Evolutionary conservation across 2,113 vertebrate species (phyloP), one percentile per base, ranked within the genome.

Genomic region (Girardinichthys multiradiatus): DNA sequence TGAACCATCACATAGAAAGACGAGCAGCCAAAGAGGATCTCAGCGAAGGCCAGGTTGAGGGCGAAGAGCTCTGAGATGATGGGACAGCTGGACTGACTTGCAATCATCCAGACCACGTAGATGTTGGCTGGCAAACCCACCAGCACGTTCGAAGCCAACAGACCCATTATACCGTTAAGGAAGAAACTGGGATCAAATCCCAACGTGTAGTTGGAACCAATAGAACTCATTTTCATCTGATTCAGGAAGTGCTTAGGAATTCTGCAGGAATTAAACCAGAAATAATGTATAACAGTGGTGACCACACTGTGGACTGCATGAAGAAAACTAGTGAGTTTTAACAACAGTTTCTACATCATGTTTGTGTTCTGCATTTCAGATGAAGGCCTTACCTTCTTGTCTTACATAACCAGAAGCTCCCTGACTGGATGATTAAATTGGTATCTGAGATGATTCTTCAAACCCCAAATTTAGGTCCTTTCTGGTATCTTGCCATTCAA

Each of bases 21-120:
- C 2, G 60, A 72, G 70, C 42, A 72, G 30, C 42, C 19, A n/a
- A 54, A 51, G 24, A 72, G 30, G 59, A 72, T 51, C 60, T 72
- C 60, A 2, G 70, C 11, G 4, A 57, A 5, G n/a, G 45, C 70
- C 60, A 64, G 45, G 6, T 64, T 72, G 13, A 72, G 57, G n/a
- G 70, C 59, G 15, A 72, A 72, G 60, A 64, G 14, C 70, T 72
- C 70, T 1, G 60, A 63, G n/a, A 21, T 60, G 59, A 24, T 6
- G 4, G 60, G 9, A 2, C 60, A 17, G 4, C 15, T 19, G 0
- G n/a, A 19, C 11, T 15, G 27, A 1, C 35, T 45, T n/a, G 26
- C 29, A 1, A 72, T 72, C 42, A 72, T 61, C 60, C 70, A 63
- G 21, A 54, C 7, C 28, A 72, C 70, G 59, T 33, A 72, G 39